Evolutionary conservation across 1,140 invertebrate genomes (phyloP).

Genomic region (Cydia strobilella): DNA sequence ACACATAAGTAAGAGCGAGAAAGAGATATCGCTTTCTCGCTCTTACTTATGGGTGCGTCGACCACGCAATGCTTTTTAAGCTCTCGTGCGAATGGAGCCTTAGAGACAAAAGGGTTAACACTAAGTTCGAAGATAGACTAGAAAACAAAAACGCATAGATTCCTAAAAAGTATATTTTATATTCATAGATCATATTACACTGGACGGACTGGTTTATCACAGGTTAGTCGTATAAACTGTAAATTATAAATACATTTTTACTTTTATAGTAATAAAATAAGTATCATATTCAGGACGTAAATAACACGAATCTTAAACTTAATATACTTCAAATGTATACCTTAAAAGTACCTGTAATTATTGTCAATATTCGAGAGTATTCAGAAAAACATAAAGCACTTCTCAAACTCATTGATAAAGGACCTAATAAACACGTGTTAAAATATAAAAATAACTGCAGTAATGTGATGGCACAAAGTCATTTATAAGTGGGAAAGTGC

Average conservation of each 20-base stretch:
- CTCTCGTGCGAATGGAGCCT: too few relatives aligned
- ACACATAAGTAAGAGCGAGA: too few relatives aligned
- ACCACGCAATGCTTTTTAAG: too few relatives aligned
- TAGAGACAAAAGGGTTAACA: too few relatives aligned
- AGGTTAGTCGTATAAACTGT: slow-evolving; percentile 66
- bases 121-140: too few relatives aligned
- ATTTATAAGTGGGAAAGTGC: not conserved
- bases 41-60: too few relatives aligned
- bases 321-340: not conserved
- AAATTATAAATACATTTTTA: not conserved
- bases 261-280: not conserved
- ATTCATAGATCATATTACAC: slow-evolving; percentile 42
- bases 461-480: slow-evolving; percentile 17
- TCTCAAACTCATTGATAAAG: not conserved
- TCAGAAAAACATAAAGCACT: not conserved
- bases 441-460: not conserved
- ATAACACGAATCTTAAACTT: not conserved
- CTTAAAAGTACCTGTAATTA: not conserved
- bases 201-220: slow-evolving; percentile 71
- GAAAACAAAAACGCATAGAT: not conserved
- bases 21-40: too few relatives aligned
- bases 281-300: not conserved
- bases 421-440: not conserved
- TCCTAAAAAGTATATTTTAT: slow-evolving; percentile 17
- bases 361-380: not conserved